Evolutionary conservation across 2,888 invertebrate species (phyloP).

Genomic region (Acheta domesticus): DNA sequence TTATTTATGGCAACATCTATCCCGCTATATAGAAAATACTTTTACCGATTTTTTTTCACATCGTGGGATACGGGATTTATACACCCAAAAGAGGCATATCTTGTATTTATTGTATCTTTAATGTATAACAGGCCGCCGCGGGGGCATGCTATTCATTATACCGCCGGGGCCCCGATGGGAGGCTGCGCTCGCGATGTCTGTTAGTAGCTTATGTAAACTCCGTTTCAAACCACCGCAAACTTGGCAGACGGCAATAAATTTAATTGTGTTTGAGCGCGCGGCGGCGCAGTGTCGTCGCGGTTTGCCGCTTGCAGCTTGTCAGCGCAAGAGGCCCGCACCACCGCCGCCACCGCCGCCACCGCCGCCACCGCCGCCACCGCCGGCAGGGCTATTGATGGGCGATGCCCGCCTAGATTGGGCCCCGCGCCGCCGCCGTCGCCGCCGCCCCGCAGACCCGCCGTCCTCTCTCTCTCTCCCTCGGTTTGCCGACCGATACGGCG

Average conservation of each 20-base stretch:
- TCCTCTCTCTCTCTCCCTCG: neutral
- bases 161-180: neutral
- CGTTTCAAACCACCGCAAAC: neutral
- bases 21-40: too few relatives aligned
- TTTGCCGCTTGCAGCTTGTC: slow-evolving; percentile 1
- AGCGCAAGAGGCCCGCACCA: neutral
- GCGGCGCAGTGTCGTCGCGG: neutral
- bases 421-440: neutral
- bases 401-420: slow-evolving; percentile 18
- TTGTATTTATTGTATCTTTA: neutral
- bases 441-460: neutral
- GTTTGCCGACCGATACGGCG: neutral
- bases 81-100: neutral
- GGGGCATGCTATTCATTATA: neutral
- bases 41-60: too few relatives aligned
- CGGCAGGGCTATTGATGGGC: slow-evolving; percentile 18
- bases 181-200: neutral
- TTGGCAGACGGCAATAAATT: slow-evolving; percentile 7
- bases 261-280: slow-evolving; percentile 18
- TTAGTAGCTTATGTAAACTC: slow-evolving; percentile 4
- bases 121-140: neutral
- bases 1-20: too few relatives aligned
- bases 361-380: neutral
- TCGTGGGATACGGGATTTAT: too few relatives aligned
- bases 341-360: neutral